Base-by-base conservation (phyloP, 2,888 invertebrate species). In the Sericinus montela region DNA sequence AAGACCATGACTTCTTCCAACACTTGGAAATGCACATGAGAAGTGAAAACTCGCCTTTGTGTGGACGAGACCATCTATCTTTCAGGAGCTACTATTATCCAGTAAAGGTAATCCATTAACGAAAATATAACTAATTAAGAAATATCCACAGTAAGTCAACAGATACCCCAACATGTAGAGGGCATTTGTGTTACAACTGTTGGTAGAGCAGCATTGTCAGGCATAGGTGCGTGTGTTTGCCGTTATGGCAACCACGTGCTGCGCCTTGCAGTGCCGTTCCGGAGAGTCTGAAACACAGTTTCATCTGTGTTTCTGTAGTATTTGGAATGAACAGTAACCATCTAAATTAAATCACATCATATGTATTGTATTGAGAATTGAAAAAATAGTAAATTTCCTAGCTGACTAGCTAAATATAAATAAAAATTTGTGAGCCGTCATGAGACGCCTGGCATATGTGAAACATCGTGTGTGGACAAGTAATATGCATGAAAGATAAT, bases 21-120 rank as follows among this genome's bases (percentile, higher is more conserved):
- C 98, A 99, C 85, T 89, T 99, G 55, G 99, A 99, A 82, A 99
- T 99, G 99, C 98, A 99, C 78, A 97, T 99, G 97, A 90, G 99
- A 44, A 96, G 97, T 57, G 99, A 99, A 80, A 95, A 98, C 81
- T 92, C 98, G 0, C 98, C 99, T 0, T 84, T 99, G 0, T 98
- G 98, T 83, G 99, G 99, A 0, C 90, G 99, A 14, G 99, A 99
- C 81, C 99, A 99, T 80, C 90, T 99, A 23, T 97, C 98, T 0
- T 99, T 95, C 83, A 92, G 99, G 63, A 98, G 98, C 52, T 98
- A 97, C 70, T 99, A 99, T 83, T 98, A 96, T 75, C 98, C 99
- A 29, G 96, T 98, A 28, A 98, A 98, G 92, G 96, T 96, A 67
- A 75, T 80, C 7, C 14, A 15, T 28, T 11, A 13, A 7, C n/a